These are phyloP conservation scores for Sebastes cheni DNA, from an alignment of 2,797 vertebrate species.

Conservation along the genomic window DNA sequence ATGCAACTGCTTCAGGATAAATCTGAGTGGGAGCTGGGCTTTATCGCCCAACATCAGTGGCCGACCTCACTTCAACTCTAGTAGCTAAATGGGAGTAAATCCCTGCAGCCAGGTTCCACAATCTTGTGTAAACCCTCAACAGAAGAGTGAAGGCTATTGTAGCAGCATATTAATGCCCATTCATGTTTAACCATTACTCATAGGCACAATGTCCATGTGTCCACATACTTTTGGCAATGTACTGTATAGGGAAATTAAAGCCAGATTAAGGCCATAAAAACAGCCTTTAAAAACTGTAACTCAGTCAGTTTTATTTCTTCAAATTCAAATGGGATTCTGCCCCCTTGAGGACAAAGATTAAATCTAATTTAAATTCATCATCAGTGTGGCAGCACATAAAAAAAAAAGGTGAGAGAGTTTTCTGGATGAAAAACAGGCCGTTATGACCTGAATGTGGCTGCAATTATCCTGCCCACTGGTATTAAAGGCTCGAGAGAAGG, in stretches of 20 bases:
- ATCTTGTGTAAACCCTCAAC: neutral
- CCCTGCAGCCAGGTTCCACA: neutral
- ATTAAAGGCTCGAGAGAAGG: constrained; percentile 57
- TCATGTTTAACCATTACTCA: neutral
- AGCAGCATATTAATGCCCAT: neutral
- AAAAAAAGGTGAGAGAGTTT: constrained; percentile 10
- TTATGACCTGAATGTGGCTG: constrained; percentile 63
- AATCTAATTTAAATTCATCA: constrained; percentile 11
- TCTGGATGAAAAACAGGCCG: constrained; percentile 41
- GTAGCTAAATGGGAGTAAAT: neutral
- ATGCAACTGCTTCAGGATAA: neutral
- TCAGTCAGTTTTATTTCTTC: neutral
- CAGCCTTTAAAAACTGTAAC: neutral
- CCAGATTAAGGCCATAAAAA: neutral
- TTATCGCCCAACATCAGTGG: neutral
- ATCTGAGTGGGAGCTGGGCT: neutral
- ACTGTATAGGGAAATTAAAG: neutral
- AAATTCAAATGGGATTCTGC: neutral
- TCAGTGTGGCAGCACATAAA: neutral
- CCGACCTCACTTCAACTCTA: neutral
- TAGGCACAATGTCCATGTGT: neutral
- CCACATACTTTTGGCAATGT: neutral
- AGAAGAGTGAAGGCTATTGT: neutral
- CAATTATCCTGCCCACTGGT: constrained; percentile 72
- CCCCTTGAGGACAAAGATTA: constrained; percentile 5